Percentiles rank a stretch among this genome's conserved stretches.
Evolutionary conservation across 2,113 vertebrate genomes (phyloP).

Genomic region (Reinhardtius hippoglossoides): DNA sequence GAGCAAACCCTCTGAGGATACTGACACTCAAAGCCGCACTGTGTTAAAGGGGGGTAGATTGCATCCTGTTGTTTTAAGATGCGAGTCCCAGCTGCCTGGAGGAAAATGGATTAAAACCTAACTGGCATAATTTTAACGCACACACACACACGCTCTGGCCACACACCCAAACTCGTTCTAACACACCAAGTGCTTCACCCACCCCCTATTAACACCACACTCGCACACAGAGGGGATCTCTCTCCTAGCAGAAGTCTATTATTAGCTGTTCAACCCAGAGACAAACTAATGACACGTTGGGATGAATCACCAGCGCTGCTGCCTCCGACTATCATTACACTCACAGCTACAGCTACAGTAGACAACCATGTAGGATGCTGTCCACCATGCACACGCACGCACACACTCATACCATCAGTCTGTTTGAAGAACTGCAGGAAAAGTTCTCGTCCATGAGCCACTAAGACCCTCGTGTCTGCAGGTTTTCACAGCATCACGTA

Average conservation of each 20-base stretch:
- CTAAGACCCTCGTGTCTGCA: constrained; percentile 25
- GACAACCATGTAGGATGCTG: constrained; percentile 56
- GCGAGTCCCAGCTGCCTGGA: constrained; percentile 50
- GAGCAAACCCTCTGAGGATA: neutral
- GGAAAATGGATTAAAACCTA: constrained; percentile 46
- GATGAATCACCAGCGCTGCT: constrained; percentile 77
- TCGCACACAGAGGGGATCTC: constrained; percentile 75
- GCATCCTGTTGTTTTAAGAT: constrained; percentile 45
- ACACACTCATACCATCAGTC: constrained; percentile 30
- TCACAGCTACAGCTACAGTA: constrained; percentile 52
- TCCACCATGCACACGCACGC: constrained; percentile 28
- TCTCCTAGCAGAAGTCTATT: constrained; percentile 79
- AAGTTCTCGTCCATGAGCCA: constrained; percentile 14
- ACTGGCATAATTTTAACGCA: constrained; percentile 23
- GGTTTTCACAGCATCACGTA: neutral
- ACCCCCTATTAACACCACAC: constrained; percentile 53
- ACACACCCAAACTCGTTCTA: constrained; percentile 41
- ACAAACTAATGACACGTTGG: constrained; percentile 85
- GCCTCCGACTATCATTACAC: constrained; percentile 71
- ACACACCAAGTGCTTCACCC: constrained; percentile 56
- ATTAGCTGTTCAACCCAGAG: constrained; percentile 86
- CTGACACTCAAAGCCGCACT: neutral
- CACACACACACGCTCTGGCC: constrained; percentile 3
- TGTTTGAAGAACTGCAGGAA: constrained; percentile 18
- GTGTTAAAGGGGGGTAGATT: constrained; percentile 10